phyloP scores from a whole-genome alignment of 2,113 vertebrate species.

The Rhizomys pruinosus region DNA sequence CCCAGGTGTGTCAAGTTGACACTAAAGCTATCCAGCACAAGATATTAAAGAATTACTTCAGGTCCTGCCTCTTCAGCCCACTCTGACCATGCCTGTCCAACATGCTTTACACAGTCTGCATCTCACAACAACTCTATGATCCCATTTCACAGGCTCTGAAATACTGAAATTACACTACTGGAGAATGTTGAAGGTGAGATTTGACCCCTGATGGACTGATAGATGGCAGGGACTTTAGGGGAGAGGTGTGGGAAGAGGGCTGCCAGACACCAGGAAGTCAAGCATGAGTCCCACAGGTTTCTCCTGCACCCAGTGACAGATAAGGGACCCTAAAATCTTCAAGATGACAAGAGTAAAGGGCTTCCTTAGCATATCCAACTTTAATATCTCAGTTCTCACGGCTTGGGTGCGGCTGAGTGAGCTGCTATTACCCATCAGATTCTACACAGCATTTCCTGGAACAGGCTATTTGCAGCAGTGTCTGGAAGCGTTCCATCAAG shows the following conservation, averaged over 20 bases:
- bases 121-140: background rate
- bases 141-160: background rate
- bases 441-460: slow-evolving; percentile 32
- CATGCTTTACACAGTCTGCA: background rate
- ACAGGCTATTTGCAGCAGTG: slow-evolving; percentile 20
- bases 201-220: background rate
- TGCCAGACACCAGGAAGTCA: too few species aligned
- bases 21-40: too few species aligned
- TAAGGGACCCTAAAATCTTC: background rate
- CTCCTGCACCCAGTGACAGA: background rate
- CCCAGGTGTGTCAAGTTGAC: too few species aligned
- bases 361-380: slow-evolving; percentile 22
- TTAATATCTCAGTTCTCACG: slow-evolving; percentile 63
- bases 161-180: background rate
- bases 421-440: slow-evolving; percentile 56
- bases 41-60: background rate
- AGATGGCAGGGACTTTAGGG: background rate
- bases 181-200: background rate
- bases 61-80: background rate
- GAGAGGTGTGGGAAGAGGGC: background rate
- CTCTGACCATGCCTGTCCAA: accelerated
- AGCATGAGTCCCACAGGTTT: background rate
- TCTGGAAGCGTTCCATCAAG: slow-evolving; percentile 64
- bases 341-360: background rate
- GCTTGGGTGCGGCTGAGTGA: background rate